Base-by-base conservation (phyloP, 2,797 vertebrate species). In the Coranthus polyacanthus region DNA sequence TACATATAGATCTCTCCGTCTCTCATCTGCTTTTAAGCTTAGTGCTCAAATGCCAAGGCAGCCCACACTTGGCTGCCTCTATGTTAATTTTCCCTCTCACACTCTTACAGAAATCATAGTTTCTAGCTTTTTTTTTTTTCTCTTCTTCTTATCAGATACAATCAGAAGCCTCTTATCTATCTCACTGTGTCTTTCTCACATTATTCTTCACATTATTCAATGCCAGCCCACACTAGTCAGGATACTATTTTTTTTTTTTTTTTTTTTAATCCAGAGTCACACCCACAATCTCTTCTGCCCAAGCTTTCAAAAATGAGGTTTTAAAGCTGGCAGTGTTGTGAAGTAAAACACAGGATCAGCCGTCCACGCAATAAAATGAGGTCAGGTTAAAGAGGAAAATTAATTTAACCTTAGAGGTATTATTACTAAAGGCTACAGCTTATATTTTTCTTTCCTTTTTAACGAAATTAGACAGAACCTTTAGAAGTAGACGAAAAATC, bases 1-100 rank as follows among this genome's bases (percentile, higher is more conserved):
- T 77, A 81, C 75, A 66, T 86, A 72, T 62, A 79, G 52, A 81
- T 77, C 60, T 61, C 45, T 51, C 44, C 38, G 36, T 65, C 65
- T 75, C 44, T 67, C 16, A 20, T 26, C 52, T 66, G 64, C 68
- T 81, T 67, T 74, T 24, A 65, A 45, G 46, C 63, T 34, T 8
- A 20, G 37, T 15, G 8, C 44, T 72, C 37, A 29, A 59, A 29
- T 45, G 69, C 71, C 75, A 81, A 69, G 9, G 57, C 81, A 75
- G 56, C 80, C 76, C 52, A 80, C 79, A 46, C 71, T 69, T 47
- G 47, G 44, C 59, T 52, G 21, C 16, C n/a, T 26, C 21, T 45
- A 49, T 64, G 52, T 67, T 63, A 15, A 16, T 68, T 53, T 63
- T 50, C 47, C 39, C 36, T 69, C 39, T 72, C 16, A 21, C 55